These are phyloP conservation scores for Anas platyrhynchos DNA, from an alignment of 2,113 vertebrate genomes.

Conservation along the genomic window DNA sequence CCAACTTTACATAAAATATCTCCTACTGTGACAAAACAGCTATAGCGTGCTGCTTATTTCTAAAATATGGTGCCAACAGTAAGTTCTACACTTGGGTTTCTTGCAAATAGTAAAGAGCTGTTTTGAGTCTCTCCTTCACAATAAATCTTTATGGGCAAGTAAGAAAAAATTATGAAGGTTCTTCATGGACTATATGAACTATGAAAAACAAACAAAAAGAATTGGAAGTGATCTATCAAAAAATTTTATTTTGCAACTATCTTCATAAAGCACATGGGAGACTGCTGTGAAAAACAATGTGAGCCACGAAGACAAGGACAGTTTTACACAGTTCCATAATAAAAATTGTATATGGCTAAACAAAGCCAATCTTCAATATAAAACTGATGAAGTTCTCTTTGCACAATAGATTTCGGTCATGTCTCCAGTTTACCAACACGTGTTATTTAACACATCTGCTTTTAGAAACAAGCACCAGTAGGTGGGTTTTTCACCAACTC, in stretches of 20 bases:
- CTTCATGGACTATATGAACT: not conserved
- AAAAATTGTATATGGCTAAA: not conserved
- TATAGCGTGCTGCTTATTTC: not conserved
- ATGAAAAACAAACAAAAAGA: slow-evolving; percentile 35
- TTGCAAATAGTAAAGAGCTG: not conserved
- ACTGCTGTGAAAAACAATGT: slow-evolving; percentile 4
- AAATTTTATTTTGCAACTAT: slow-evolving; percentile 24
- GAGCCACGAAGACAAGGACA: not conserved
- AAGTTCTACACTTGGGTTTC: not conserved
- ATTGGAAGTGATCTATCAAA: slow-evolving; percentile 43
- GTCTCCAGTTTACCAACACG: not conserved
- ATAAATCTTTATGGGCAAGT: slow-evolving; percentile 10
- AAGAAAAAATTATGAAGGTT: slow-evolving; percentile 54
- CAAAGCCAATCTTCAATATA: not conserved
- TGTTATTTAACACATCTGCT: not conserved
- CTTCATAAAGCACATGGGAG: slow-evolving; percentile 13
- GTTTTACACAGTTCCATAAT: not conserved
- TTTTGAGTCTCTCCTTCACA: not conserved
- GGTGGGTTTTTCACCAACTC: not conserved
- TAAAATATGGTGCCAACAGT: not conserved
- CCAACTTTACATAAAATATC: not conserved
- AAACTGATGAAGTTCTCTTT: not conserved
- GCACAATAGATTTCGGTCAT: not conserved
- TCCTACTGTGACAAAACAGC: not conserved
- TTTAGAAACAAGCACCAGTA: not conserved